Evolutionary conservation across 1,140 invertebrate species (phyloP).

Genomic region (Chymomyza costata): DNA sequence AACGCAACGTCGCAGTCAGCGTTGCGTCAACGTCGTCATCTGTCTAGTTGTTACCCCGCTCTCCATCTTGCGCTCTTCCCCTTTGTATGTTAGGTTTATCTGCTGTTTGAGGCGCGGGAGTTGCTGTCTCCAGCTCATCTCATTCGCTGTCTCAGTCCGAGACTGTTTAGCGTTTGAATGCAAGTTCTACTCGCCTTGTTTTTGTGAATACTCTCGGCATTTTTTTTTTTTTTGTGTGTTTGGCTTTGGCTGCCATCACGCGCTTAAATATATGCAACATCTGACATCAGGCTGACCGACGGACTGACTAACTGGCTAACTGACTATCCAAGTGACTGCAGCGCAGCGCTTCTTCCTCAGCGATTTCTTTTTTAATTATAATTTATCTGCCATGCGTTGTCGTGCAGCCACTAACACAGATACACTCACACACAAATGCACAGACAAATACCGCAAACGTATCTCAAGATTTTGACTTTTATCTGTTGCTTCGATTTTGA

Average conservation of each 20-base stretch:
- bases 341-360: background rate
- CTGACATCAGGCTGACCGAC: too few relatives aligned
- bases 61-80: slow-evolving; percentile 18
- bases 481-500: slow-evolving; percentile 50
- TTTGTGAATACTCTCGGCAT: slow-evolving; percentile 67
- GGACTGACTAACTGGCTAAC: too few relatives aligned
- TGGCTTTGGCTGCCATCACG: slow-evolving; percentile 7
- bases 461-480: slow-evolving; percentile 73
- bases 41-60: background rate
- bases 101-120: slow-evolving; percentile 53
- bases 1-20: slow-evolving; percentile 50
- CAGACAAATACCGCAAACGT: slow-evolving; percentile 45
- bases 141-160: background rate
- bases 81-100: slow-evolving; percentile 46
- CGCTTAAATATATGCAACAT: background rate
- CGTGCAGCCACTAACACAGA: slow-evolving; percentile 41
- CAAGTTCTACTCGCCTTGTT: slow-evolving; percentile 66
- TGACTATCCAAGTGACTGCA: too few relatives aligned
- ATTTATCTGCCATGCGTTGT: slow-evolving; percentile 67
- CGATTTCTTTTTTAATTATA: slow-evolving; percentile 70
- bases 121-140: background rate
- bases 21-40: too few relatives aligned
- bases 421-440: slow-evolving; percentile 10
- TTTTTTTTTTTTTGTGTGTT: slow-evolving; percentile 14
- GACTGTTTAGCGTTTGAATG: slow-evolving; percentile 43